phyloP scores from a whole-genome alignment of 2,113 vertebrate species.

The Parotia lawesii region DNA sequence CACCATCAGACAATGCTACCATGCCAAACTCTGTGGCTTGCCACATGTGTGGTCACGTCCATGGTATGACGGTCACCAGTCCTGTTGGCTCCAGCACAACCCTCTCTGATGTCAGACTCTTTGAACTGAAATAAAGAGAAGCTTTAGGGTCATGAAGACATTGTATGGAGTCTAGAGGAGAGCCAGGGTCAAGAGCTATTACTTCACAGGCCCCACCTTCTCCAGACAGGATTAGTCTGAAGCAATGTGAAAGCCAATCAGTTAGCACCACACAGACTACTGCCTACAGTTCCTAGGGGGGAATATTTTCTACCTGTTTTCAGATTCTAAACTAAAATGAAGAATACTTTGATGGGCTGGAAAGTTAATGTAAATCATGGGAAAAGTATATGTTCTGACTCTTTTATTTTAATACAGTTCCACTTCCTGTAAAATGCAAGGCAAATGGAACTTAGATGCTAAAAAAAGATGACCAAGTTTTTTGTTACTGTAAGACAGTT shows the following conservation, averaged over 20 bases:
- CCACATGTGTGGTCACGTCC: not conserved
- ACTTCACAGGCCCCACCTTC: not conserved
- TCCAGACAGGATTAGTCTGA: not conserved
- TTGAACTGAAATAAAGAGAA: slow-evolving; percentile 23
- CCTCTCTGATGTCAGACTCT: not conserved
- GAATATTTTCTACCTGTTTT: not conserved
- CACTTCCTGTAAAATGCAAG: not conserved
- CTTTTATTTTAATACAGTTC: not conserved
- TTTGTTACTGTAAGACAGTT: not conserved
- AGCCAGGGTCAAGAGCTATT: not conserved
- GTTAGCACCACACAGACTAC: not conserved
- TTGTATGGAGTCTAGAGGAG: not conserved
- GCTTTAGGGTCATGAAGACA: not conserved
- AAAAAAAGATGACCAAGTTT: not conserved
- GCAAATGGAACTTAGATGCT: not conserved
- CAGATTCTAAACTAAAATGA: not conserved
- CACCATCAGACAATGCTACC: not conserved
- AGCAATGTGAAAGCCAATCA: not conserved
- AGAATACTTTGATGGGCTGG: not conserved
- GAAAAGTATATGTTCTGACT: not conserved
- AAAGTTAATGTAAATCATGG: not conserved
- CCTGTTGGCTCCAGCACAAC: not conserved
- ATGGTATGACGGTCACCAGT: not conserved
- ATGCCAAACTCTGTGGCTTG: not conserved
- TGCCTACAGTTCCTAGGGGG: not conserved